These are phyloP conservation scores for Halocynthia roretzi DNA, from an alignment of 23 tunicate species.

Conservation along the genomic window DNA sequence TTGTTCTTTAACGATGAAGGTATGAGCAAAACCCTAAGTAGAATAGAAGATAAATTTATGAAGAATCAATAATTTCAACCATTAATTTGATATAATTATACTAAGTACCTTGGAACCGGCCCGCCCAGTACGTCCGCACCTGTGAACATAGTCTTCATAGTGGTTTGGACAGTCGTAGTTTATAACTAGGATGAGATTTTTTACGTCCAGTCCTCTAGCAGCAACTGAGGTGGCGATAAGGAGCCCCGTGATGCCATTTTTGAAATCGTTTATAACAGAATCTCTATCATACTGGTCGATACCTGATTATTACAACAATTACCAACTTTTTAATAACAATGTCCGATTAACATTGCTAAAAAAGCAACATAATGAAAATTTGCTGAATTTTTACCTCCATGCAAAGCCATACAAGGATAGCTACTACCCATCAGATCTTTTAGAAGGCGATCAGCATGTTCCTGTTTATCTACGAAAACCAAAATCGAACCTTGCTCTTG, in stretches of 20 bases:
- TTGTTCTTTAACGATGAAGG: constrained; percentile 87
- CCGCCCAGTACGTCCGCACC: constrained; percentile 98
- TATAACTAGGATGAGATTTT: constrained; percentile 79
- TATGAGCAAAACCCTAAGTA: constrained; percentile 67
- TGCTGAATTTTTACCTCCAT: constrained; percentile 57
- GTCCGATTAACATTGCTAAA: too few species aligned
- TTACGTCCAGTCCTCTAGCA: constrained; percentile 96
- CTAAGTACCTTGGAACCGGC: constrained; percentile 81
- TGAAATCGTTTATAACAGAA: constrained; percentile 94
- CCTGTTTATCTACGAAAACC: constrained; percentile 98
- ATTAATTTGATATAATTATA: background rate
- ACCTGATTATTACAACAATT: constrained; percentile 23
- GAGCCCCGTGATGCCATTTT: constrained; percentile 69
- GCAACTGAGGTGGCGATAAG: constrained; percentile 97
- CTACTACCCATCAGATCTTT: constrained; percentile 88
- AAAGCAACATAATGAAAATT: too few species aligned
- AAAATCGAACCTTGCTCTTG: constrained; percentile 79
- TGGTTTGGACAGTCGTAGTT: constrained; percentile 98
- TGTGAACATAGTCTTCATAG: constrained; percentile 98
- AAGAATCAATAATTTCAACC: background rate
- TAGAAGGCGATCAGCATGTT: constrained; percentile 79
- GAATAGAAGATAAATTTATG: background rate
- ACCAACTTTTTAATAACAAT: background rate
- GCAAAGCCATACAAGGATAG: constrained; percentile 92
- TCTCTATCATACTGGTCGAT: constrained; percentile 99